Percentiles rank a stretch among this genome's conserved stretches.
Evolutionary conservation across 2,888 invertebrate species (phyloP).

Genomic region (Lasius platythorax): DNA sequence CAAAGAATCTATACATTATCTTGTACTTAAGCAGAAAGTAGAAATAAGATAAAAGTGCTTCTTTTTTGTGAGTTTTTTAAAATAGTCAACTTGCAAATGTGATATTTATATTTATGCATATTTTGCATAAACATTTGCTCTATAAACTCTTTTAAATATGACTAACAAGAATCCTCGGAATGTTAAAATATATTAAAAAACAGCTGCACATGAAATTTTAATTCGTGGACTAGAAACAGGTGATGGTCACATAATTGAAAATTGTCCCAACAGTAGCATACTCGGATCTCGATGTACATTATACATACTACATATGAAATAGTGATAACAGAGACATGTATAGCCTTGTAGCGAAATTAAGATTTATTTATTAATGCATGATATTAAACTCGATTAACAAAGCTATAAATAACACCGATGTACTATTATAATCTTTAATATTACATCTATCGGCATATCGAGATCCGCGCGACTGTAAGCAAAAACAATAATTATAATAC

Average conservation of each 20-base stretch:
- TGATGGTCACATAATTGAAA: slow-evolving; percentile 14
- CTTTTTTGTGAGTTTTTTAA: slow-evolving; percentile 9
- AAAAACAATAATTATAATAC: slow-evolving; percentile 3
- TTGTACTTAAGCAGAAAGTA: slow-evolving; percentile 18
- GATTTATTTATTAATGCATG: background rate
- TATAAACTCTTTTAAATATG: slow-evolving; percentile 39
- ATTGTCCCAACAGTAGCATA: slow-evolving; percentile 3
- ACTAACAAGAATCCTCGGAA: slow-evolving; percentile 41
- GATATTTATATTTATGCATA: slow-evolving; percentile 18
- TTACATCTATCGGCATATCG: background rate
- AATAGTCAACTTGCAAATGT: slow-evolving; percentile 5
- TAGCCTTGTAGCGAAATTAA: background rate
- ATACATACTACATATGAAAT: background rate
- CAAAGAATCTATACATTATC: slow-evolving; percentile 30
- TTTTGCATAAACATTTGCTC: slow-evolving; percentile 4
- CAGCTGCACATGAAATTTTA: slow-evolving; percentile 34
- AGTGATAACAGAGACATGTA: background rate
- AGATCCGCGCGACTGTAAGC: background rate
- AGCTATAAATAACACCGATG: background rate
- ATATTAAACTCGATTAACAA: background rate
- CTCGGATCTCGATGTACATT: slow-evolving; percentile 7
- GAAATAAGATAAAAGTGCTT: slow-evolving; percentile 35
- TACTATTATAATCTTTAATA: background rate
- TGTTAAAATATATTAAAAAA: slow-evolving; percentile 45
- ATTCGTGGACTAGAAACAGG: slow-evolving; percentile 39